Percentiles rank a stretch among this genome's conserved stretches.
Conservation (phyloP, 2,797 vertebrate genomes). For the Parauchenoglanis ngamensis region DNA sequence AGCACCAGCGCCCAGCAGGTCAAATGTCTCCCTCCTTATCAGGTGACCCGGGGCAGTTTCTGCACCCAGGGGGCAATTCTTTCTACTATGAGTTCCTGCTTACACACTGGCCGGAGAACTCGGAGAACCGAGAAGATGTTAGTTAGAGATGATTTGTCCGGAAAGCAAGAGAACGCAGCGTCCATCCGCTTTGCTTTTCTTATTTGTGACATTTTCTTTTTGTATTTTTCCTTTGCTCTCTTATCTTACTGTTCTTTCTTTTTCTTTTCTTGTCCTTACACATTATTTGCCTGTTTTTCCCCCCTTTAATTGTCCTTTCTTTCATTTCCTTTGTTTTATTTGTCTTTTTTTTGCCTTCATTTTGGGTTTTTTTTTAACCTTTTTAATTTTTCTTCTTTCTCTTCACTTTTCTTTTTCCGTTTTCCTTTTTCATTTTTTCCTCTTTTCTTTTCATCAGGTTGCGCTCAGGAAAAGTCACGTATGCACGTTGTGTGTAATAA, state of each 20-base stretch:
- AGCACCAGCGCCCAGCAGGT: not conserved
- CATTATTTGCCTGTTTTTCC: not conserved
- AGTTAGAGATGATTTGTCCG: not conserved
- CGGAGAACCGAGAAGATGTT: not conserved
- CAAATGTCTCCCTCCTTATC: not conserved
- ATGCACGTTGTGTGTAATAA: too few relatives aligned
- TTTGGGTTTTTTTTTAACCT: not conserved
- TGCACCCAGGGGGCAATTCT: not conserved
- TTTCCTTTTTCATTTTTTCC: not conserved
- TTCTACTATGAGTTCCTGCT: not conserved
- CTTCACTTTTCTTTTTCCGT: not conserved
- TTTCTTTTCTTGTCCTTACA: not conserved
- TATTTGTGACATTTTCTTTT: not conserved
- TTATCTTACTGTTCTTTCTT: not conserved
- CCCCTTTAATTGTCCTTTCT: too few relatives aligned
- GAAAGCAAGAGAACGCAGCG: not conserved
- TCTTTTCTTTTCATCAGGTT: not conserved
- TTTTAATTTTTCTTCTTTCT: not conserved
- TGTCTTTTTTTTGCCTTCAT: not conserved
- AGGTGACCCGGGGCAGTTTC: not conserved
- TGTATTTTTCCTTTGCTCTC: too few relatives aligned
- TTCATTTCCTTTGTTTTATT: not conserved
- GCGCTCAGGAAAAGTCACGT: too few relatives aligned
- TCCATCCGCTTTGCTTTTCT: not conserved
- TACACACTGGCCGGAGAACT: not conserved